phyloP scores from a whole-genome alignment of 2,113 vertebrate species.

The Oncorhynchus nerka region DNA sequence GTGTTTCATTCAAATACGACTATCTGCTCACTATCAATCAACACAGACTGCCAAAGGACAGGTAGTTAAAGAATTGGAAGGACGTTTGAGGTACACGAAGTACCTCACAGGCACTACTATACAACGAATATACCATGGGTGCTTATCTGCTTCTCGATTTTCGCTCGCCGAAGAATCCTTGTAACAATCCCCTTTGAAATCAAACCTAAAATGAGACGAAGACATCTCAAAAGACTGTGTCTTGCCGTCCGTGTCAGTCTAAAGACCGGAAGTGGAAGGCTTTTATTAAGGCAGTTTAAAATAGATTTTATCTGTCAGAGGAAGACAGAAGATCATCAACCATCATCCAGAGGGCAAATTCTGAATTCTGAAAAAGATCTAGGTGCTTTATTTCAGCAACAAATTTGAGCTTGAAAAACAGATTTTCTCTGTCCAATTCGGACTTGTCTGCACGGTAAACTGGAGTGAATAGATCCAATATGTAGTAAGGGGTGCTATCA shows the following conservation, averaged over 20 bases:
- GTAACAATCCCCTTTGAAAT: slow-evolving; percentile 16
- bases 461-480: not conserved
- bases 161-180: not conserved
- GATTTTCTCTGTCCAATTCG: not conserved
- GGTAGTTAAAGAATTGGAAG: not conserved
- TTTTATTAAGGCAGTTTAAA: slow-evolving; percentile 34
- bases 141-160: too few species aligned
- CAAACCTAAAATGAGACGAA: not conserved
- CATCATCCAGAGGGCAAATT: slow-evolving; percentile 22
- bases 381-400: not conserved
- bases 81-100: not conserved
- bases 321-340: not conserved
- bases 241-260: slow-evolving; percentile 26
- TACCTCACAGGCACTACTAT: too few species aligned
- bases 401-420: not conserved
- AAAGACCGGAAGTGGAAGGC: slow-evolving; percentile 15
- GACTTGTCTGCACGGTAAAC: not conserved
- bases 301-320: slow-evolving; percentile 33
- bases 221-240: slow-evolving; percentile 9
- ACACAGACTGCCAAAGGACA: not conserved
- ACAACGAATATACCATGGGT: too few species aligned
- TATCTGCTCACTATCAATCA: not conserved
- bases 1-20: not conserved
- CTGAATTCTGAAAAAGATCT: not conserved
- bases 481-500: not conserved